Base-by-base conservation (phyloP, 2,888 invertebrate species). In the Lymantria dispar region DNA sequence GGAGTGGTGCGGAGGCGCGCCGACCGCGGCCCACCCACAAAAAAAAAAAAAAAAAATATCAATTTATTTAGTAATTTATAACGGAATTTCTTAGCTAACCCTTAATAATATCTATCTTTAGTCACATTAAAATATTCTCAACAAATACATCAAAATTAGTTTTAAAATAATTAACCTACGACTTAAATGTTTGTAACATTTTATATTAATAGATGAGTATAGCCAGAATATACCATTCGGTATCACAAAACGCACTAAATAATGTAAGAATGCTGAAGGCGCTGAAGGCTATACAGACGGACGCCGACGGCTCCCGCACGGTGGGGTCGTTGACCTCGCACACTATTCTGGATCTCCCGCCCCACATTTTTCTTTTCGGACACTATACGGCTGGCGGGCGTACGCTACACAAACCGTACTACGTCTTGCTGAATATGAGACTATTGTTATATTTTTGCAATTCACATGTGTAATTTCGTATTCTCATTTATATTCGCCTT, bases 301-400 rank as follows among this genome's bases (percentile, higher is more conserved):
- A 70, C 68, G 67, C 74, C 68, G 58, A 70, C 68, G 67, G 56
- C 65, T 63, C 69, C 67, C 73, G 66, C 64, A 62, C 64, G 57
- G 46, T 63, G 77, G 70, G 89, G 83, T 87, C 87, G 72, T 76
- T 68, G 87, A 85, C 86, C 88, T 58, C 78, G 64, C 74, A 62
- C 74, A 61, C 65, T 76, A 74, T 79, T 71, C 75, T 75, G 71
- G 70, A 66, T 72, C 76, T 72, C 78, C 80, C 83, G 79, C 78
- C 81, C 83, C 79, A 83, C 77, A 87, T 86, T 87, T 88, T 87
- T 87, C 87, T 87, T 86, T 83, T 85, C 85, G 87, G 87, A 85
- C 89, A 85, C 78, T 78, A 72, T 74, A 76, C 74, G 78, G 76
- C 76, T 77, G 76, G 74, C 76, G 69, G 75, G 74, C 70, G 71